A percentile compares a stretch with the other conserved stretches of the same genome.
Evolutionary conservation across 2,113 vertebrate genomes (phyloP).

Genomic region (Cavia aperea): DNA sequence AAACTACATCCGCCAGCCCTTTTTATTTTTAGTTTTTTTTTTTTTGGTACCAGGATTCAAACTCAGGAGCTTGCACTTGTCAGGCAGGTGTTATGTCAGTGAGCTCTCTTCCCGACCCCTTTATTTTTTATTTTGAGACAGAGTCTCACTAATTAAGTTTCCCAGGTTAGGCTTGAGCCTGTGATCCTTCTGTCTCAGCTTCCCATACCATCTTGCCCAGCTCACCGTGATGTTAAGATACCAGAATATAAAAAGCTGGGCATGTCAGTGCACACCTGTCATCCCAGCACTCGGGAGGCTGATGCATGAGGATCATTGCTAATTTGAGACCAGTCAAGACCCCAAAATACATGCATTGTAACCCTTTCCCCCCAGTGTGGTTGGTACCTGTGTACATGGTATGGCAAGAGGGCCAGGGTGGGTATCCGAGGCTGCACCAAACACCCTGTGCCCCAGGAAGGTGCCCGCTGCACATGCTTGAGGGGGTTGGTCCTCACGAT

Average conservation of each 20-base stretch:
- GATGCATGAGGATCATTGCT: too few species aligned
- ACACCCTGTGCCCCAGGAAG: not conserved
- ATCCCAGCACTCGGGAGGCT: too few species aligned
- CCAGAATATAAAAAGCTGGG: too few species aligned
- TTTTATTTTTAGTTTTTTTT: not conserved
- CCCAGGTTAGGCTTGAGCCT: not conserved
- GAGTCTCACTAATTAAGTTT: not conserved
- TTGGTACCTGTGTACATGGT: not conserved
- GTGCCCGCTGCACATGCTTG: accelerated
- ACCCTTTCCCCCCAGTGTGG: not conserved
- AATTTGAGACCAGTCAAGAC: too few species aligned
- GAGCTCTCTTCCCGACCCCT: not conserved
- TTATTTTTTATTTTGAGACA: not conserved
- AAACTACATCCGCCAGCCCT: too few species aligned
- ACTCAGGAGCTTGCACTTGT: not conserved
- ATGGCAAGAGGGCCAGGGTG: not conserved
- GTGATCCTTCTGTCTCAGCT: not conserved
- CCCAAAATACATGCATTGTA: not conserved
- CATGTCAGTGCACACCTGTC: too few species aligned
- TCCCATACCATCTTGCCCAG: not conserved
- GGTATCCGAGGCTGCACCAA: not conserved
- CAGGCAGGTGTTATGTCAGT: too few species aligned
- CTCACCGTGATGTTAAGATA: not conserved
- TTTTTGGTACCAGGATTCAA: not conserved
- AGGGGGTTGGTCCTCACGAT: not conserved